phyloP scores from a whole-genome alignment of 2,888 invertebrate species.

The Gortyna flavago region DNA sequence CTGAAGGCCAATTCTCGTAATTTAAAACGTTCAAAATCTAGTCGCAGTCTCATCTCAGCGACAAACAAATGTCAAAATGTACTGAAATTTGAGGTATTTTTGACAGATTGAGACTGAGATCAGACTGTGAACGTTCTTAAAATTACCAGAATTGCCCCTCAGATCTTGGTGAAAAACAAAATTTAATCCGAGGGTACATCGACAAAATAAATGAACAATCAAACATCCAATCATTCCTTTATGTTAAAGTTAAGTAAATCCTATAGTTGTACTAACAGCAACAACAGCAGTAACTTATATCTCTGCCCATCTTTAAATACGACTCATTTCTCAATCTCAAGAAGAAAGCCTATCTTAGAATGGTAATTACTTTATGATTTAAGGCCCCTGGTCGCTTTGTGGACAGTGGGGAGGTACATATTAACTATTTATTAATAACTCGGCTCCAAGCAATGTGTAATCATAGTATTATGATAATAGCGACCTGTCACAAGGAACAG shows the following conservation, averaged over 20 bases:
- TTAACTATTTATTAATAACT: slow-evolving; percentile 84
- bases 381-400: slow-evolving; percentile 77
- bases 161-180: neutral
- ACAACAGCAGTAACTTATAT: slow-evolving; percentile 70
- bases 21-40: too few relatives aligned
- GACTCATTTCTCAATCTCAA: slow-evolving; percentile 83
- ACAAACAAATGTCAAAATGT: too few relatives aligned
- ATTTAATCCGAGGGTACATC: neutral
- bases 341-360: slow-evolving; percentile 80
- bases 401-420: slow-evolving; percentile 76
- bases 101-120: too few relatives aligned
- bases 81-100: too few relatives aligned
- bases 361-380: slow-evolving; percentile 86
- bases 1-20: too few relatives aligned
- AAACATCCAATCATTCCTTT: slow-evolving; percentile 31
- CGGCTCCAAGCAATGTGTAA: slow-evolving; percentile 77
- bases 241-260: slow-evolving; percentile 39
- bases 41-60: too few relatives aligned
- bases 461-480: slow-evolving; percentile 84
- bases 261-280: slow-evolving; percentile 44
- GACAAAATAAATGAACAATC: slow-evolving; percentile 30
- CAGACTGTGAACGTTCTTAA: too few relatives aligned
- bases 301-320: slow-evolving; percentile 71
- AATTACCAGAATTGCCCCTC: too few relatives aligned
- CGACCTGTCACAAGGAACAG: slow-evolving; percentile 75